Evolutionary conservation across 2,113 vertebrate species (phyloP).

Genomic region (Nesospiza acunhae): DNA sequence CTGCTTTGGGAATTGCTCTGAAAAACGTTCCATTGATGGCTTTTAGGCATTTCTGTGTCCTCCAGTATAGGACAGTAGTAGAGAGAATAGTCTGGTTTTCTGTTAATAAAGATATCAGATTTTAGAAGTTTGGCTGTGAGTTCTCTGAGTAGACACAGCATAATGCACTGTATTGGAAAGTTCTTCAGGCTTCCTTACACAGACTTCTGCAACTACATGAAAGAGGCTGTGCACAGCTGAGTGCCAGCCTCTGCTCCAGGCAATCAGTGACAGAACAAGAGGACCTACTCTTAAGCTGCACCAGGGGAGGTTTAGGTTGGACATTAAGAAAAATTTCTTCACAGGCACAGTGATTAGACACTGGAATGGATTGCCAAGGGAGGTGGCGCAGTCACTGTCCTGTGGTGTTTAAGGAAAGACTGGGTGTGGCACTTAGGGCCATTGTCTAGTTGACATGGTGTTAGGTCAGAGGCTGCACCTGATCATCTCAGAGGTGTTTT

Average conservation of each 20-base stretch:
- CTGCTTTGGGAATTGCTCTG: background rate
- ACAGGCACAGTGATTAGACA: background rate
- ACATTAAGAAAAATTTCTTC: background rate
- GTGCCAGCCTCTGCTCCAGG: background rate
- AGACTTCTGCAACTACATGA: background rate
- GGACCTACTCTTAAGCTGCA: background rate
- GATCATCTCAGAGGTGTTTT: background rate
- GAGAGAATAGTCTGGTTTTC: background rate
- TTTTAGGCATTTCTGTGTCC: background rate
- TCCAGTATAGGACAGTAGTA: background rate
- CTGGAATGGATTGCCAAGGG: background rate
- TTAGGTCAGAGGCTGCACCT: background rate
- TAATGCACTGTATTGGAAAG: background rate
- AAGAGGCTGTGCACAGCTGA: background rate
- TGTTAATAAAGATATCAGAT: background rate
- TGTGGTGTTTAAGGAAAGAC: background rate
- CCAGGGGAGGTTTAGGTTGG: background rate
- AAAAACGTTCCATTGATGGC: background rate
- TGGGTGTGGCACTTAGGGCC: background rate
- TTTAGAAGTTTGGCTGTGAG: background rate
- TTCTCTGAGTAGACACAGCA: background rate
- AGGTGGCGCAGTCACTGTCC: accelerated
- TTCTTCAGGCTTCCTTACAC: background rate
- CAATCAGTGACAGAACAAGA: no score
- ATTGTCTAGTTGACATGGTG: background rate